These are phyloP conservation scores for Xerus inauris DNA, from an alignment of 2,113 vertebrate species.

Conservation along the genomic window DNA sequence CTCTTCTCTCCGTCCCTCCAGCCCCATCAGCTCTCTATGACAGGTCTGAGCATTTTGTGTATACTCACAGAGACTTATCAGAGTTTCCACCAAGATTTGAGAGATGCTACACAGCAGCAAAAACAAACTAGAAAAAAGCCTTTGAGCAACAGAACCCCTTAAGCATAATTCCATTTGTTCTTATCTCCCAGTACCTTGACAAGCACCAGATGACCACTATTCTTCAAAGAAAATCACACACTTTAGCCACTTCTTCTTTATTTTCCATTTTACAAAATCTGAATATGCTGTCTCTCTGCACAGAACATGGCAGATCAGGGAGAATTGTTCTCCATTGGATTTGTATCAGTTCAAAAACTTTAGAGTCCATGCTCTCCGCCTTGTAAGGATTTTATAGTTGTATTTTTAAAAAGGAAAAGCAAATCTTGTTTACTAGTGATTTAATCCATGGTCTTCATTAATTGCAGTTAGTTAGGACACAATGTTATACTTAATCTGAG, in stretches of 20 bases:
- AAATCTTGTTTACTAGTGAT: background rate
- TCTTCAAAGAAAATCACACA: constrained; percentile 4
- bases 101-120: constrained; percentile 31
- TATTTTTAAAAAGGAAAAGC: background rate
- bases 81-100: constrained; percentile 10
- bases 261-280: constrained; percentile 46
- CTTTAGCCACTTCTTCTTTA: constrained; percentile 10
- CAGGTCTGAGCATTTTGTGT: constrained; percentile 37
- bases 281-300: background rate
- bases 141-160: constrained; percentile 15
- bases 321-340: background rate
- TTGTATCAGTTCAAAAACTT: constrained; percentile 5
- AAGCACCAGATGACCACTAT: background rate
- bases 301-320: background rate
- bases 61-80: constrained; percentile 30
- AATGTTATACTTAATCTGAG: background rate
- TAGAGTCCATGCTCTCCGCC: background rate
- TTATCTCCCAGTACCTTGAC: constrained; percentile 5
- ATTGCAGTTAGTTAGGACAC: background rate
- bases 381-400: background rate
- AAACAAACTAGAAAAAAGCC: background rate
- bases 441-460: constrained; percentile 25
- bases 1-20: background rate
- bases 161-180: constrained; percentile 45
- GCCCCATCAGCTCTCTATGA: background rate